phyloP scores from a whole-genome alignment of 2,888 invertebrate species.

The Lobophora halterata region DNA sequence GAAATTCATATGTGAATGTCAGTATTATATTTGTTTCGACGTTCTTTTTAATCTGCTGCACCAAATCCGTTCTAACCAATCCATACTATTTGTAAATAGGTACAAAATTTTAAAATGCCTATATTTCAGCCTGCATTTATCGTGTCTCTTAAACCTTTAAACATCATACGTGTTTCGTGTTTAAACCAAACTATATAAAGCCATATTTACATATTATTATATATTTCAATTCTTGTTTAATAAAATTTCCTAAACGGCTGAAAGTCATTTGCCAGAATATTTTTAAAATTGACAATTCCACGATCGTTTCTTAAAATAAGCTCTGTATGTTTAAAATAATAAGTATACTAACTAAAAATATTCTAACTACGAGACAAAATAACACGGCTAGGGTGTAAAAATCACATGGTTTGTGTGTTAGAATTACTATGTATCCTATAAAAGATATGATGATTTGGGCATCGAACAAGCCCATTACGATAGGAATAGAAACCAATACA shows the following conservation, averaged over 20 bases:
- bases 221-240: neutral
- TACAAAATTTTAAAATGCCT: conserved; percentile 28
- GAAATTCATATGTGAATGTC: no score
- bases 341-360: conserved; percentile 57
- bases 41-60: conserved; percentile 49
- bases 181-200: conserved; percentile 5
- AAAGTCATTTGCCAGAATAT: conserved; percentile 6
- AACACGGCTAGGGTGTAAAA: conserved; percentile 66
- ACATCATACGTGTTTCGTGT: neutral
- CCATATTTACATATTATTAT: conserved; percentile 9
- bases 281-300: conserved; percentile 7
- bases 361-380: conserved; percentile 61
- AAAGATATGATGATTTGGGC: conserved; percentile 43
- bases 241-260: neutral
- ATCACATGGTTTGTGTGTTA: conserved; percentile 66
- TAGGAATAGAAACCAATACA: no score
- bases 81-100: conserved; percentile 23
- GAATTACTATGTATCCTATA: conserved; percentile 51
- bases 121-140: conserved; percentile 1
- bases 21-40: conserved; percentile 4
- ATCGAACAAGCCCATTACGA: conserved; percentile 54
- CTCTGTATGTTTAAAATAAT: conserved; percentile 55
- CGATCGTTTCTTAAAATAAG: conserved; percentile 28
- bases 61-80: conserved; percentile 53
- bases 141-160: neutral